Evolutionary conservation across 2,113 vertebrate species (phyloP).

Genomic region (Megaceryle maxima): DNA sequence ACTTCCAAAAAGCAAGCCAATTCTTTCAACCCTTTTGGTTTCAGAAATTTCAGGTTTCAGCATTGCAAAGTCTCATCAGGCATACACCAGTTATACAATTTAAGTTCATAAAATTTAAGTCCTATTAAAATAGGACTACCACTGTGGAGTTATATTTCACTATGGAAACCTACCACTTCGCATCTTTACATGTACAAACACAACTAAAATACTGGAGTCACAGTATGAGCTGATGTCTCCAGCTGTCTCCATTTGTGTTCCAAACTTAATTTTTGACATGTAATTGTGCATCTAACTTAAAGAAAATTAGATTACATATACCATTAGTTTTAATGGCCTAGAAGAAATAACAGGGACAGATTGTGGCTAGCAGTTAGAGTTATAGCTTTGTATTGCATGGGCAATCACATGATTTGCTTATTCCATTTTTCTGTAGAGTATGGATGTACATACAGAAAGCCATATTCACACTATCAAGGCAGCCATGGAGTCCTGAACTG

Average conservation of each 20-base stretch:
- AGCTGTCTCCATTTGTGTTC: not conserved
- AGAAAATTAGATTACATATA: slow-evolving; percentile 9
- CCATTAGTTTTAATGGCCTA: not conserved
- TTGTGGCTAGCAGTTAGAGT: not conserved
- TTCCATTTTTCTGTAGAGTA: not conserved
- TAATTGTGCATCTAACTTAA: not conserved
- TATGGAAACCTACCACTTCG: not conserved
- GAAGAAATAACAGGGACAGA: not conserved
- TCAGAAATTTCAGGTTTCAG: not conserved
- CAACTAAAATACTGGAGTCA: not conserved
- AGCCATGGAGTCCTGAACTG: not conserved
- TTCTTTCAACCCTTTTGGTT: not conserved
- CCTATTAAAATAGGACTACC: not conserved
- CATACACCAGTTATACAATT: not conserved
- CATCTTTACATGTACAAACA: not conserved
- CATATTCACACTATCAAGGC: not conserved
- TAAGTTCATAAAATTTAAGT: too few relatives aligned
- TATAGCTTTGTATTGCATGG: not conserved
- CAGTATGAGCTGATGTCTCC: not conserved
- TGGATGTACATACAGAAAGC: not conserved
- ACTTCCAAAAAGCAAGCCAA: not conserved
- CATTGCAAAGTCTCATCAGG: not conserved
- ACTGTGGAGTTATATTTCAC: not conserved
- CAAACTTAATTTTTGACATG: not conserved
- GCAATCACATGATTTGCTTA: not conserved